Evolutionary conservation across 2,888 invertebrate genomes (phyloP), one percentile per base, ranked within the genome.

Genomic region (Lasioglossum vierecki): DNA sequence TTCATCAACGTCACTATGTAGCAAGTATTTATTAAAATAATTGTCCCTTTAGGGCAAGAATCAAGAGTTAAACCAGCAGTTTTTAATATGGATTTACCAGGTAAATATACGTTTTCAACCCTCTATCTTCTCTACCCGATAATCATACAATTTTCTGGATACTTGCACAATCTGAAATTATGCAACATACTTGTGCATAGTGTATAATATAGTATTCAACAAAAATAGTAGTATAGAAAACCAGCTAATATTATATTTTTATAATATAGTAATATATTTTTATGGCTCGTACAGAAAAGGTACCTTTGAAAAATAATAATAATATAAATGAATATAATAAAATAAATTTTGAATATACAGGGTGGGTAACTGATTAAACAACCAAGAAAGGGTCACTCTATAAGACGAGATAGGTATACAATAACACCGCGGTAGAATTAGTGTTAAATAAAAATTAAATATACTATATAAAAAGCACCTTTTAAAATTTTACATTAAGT

Each of bases 121-220:
- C 60, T 26, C 13, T 26, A 26, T 60, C 26, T 60, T 26, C 60
- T 26, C 60, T 15, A 26, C 13, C 60, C 26, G 26, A 30, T 60
- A 60, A 60, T 60, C 60, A 60, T 60, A 60, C n/a, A 13, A 60
- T 60, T 60, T 60, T 60, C 60, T 60, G 60, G 26, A 26, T 60
- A 60, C 26, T 60, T 30, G 60, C 60, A 60, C 15, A 60, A 26
- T 60, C 5, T 11, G 26, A 5, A 13, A 60, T 60, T 26, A 60
- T 26, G 60, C 60, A 60, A 60, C 0, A 5, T 15, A 15, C 60
- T 60, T 15, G 5, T 26, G 8, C 22, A 53, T 22, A 22, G 22
- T 53, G 53, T 53, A 60, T 26, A 60, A 60, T 5, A 13, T 26
- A 26, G 11, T 26, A 13, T 22, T 22, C 13, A 26, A 60, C 26